phyloP scores from a whole-genome alignment of 2,888 invertebrate genomes.

The Acronicta alni region DNA sequence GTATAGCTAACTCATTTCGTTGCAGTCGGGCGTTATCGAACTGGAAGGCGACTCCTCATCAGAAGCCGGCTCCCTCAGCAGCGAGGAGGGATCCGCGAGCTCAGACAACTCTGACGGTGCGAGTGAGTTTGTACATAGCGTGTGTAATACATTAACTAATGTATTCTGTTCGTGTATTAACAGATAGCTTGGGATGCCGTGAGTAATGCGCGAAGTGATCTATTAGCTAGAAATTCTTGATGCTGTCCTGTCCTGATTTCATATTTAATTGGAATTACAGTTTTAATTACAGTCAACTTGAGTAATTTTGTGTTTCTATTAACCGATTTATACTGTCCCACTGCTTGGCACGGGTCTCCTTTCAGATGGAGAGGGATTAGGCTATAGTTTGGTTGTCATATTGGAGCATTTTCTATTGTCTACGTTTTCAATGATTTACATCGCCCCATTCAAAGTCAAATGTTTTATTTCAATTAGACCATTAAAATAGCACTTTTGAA shows the following conservation, averaged over 20 bases:
- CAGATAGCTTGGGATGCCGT: slow-evolving; percentile 1
- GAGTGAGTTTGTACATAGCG: slow-evolving; percentile 60
- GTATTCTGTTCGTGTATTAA: slow-evolving; percentile 6
- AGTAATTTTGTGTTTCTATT: too few species aligned
- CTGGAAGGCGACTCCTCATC: slow-evolving; percentile 91
- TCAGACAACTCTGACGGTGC: slow-evolving; percentile 91
- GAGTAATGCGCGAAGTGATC: neutral
- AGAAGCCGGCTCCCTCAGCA: slow-evolving; percentile 91
- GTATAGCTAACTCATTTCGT: too few species aligned
- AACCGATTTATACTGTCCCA: too few species aligned
- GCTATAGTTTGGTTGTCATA: too few species aligned
- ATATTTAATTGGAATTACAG: neutral
- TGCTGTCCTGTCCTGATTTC: neutral
- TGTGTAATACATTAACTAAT: slow-evolving; percentile 30
- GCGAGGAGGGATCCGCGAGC: slow-evolving; percentile 91
- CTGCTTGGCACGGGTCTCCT: too few species aligned
- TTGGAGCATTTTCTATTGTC: too few species aligned
- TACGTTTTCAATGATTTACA: too few species aligned
- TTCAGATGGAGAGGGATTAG: too few species aligned
- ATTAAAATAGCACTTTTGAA: too few species aligned
- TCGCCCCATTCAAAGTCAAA: too few species aligned
- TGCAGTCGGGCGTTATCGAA: slow-evolving; percentile 85
- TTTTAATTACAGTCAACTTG: too few species aligned
- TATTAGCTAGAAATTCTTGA: neutral
- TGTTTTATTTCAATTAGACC: too few species aligned